phyloP scores from a whole-genome alignment of 2,888 invertebrate species.

The Ornithoptera priamus region DNA sequence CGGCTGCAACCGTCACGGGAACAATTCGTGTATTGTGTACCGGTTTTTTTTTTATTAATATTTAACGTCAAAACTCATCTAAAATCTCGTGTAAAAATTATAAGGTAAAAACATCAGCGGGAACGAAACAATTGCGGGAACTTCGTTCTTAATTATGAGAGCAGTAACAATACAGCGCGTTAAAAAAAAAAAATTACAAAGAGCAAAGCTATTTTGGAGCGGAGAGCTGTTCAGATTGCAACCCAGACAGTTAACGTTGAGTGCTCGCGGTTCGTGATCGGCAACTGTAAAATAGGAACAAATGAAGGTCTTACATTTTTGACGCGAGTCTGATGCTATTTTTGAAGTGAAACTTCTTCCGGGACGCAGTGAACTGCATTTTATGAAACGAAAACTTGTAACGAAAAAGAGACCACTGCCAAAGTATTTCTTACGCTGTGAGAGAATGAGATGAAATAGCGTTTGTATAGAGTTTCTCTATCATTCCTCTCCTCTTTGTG shows the following conservation, averaged over 20 bases:
- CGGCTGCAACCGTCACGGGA: too few relatives aligned
- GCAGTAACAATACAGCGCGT: conserved; percentile 7
- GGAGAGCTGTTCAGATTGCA: conserved; percentile 15
- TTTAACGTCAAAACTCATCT: not conserved
- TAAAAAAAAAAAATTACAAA: conserved; percentile 2
- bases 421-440: too few relatives aligned
- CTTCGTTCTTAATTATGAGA: conserved; percentile 13
- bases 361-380: too few relatives aligned
- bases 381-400: too few relatives aligned
- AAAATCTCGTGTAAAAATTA: not conserved
- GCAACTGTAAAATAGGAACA: conserved; percentile 18
- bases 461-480: too few relatives aligned
- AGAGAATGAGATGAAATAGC: too few relatives aligned
- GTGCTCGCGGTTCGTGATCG: conserved; percentile 18
- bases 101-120: not conserved
- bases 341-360: not conserved
- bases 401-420: too few relatives aligned
- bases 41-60: too few relatives aligned
- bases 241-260: conserved; percentile 12
- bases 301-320: conserved; percentile 14
- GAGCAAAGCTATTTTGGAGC: conserved; percentile 18
- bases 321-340: conserved; percentile 1
- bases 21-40: too few relatives aligned
- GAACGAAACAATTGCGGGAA: conserved; percentile 1
- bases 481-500: too few relatives aligned